A percentile compares a stretch with the other conserved stretches of the same genome.
These are phyloP conservation scores for Argyra leucocephala DNA, from an alignment of 2,888 invertebrate genomes.

Conservation along the genomic window DNA sequence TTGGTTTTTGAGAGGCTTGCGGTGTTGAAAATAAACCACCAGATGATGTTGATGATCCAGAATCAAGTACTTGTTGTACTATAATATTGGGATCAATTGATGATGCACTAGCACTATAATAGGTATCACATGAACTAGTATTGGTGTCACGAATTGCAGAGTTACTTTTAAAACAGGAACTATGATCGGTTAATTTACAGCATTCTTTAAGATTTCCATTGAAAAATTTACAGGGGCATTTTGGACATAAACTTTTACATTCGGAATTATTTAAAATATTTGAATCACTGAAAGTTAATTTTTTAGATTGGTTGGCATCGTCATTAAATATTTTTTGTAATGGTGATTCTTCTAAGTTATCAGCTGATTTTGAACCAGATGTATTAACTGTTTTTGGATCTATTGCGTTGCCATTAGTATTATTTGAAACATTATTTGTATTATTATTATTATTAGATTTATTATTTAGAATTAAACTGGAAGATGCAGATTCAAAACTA, in stretches of 20 bases:
- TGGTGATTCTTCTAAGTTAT: slow-evolving; percentile 44
- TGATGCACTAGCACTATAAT: slow-evolving; percentile 41
- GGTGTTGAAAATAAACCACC: slow-evolving; percentile 32
- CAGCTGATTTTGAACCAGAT: slow-evolving; percentile 47
- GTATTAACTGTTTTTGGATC: neutral
- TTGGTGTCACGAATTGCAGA: slow-evolving; percentile 24
- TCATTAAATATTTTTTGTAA: slow-evolving; percentile 28
- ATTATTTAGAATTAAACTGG: slow-evolving; percentile 30
- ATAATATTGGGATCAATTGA: slow-evolving; percentile 22
- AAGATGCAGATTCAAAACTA: slow-evolving; percentile 47
- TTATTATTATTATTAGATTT: too few relatives aligned
- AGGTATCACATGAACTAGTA: slow-evolving; percentile 38
- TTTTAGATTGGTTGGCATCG: slow-evolving; percentile 35
- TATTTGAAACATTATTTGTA: slow-evolving; percentile 25
- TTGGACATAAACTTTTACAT: slow-evolving; percentile 35
- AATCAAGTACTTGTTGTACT: slow-evolving; percentile 14
- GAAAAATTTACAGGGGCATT: slow-evolving; percentile 34
- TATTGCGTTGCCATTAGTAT: slow-evolving; percentile 26
- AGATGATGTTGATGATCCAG: slow-evolving; percentile 23
- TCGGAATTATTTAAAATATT: slow-evolving; percentile 36
- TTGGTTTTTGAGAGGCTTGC: slow-evolving; percentile 19
- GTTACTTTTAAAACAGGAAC: slow-evolving; percentile 26
- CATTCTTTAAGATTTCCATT: slow-evolving; percentile 26
- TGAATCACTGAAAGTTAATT: slow-evolving; percentile 42
- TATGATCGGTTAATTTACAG: slow-evolving; percentile 33